Percentiles rank a stretch among this genome's conserved stretches.
Conservation (phyloP, 2,888 invertebrate genomes). For the Melanostoma scalare region DNA sequence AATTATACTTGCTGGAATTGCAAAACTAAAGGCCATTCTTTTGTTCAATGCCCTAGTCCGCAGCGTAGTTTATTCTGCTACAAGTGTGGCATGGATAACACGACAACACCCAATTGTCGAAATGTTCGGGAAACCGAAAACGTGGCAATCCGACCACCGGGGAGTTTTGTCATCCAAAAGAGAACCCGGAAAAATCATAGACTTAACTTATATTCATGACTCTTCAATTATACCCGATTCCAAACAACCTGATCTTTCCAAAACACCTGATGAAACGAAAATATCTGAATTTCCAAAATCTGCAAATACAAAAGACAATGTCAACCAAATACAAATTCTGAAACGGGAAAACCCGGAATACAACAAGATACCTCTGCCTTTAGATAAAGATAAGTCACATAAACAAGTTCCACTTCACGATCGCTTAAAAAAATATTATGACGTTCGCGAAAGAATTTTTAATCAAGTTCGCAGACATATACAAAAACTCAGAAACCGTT, state of each 20-base stretch:
- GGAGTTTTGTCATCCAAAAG: not conserved
- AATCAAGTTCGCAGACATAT: not conserved
- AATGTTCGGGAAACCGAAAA: conserved; percentile 14
- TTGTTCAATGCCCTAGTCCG: not conserved
- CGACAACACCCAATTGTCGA: not conserved
- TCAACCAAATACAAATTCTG: not conserved
- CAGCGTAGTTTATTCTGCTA: not conserved
- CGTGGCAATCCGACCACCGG: conserved; percentile 3
- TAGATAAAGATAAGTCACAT: too few species aligned
- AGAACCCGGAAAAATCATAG: conserved; percentile 7
- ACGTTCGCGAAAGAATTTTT: not conserved
- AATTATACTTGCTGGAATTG: conserved; percentile 1
- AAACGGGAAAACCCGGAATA: not conserved
- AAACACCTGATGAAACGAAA: too few species aligned
- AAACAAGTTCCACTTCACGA: not conserved
- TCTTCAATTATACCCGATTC: not conserved
- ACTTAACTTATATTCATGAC: too few species aligned
- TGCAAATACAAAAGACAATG: too few species aligned
- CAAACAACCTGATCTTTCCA: not conserved
- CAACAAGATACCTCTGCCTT: too few species aligned
- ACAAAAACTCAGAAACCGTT: not conserved
- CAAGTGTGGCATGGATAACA: not conserved
- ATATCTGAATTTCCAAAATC: too few species aligned
- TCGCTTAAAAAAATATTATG: not conserved
- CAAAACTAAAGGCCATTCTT: not conserved